Percentiles rank a stretch among this genome's conserved stretches.
phyloP scores from a whole-genome alignment of 2,113 vertebrate species.

The Burhinus oedicnemus region DNA sequence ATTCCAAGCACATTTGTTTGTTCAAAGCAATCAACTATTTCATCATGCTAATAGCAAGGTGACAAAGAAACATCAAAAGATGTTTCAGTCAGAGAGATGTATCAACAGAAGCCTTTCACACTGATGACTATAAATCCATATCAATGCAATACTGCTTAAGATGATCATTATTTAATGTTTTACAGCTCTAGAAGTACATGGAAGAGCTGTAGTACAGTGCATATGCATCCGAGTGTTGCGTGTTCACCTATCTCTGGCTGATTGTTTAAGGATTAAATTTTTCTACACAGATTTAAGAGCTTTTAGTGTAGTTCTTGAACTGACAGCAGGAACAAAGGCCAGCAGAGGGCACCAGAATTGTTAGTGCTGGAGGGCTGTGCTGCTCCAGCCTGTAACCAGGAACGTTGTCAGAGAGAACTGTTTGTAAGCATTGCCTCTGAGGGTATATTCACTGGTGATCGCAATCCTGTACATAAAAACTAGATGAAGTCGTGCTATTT shows the following conservation, averaged over 20 bases:
- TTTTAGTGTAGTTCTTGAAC: background rate
- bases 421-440: background rate
- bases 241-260: accelerated
- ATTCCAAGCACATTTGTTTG: background rate
- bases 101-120: background rate
- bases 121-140: accelerated
- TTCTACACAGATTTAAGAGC: background rate
- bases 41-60: background rate
- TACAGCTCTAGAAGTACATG: background rate
- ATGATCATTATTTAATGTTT: background rate
- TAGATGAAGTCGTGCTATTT: background rate
- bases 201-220: background rate
- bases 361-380: background rate
- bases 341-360: constrained; percentile 60
- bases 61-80: background rate
- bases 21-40: background rate
- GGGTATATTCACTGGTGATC: accelerated
- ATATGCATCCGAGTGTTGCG: accelerated
- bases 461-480: accelerated
- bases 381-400: background rate
- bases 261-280: background rate
- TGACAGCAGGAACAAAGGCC: background rate
- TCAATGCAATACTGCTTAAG: accelerated
- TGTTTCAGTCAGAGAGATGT: background rate
- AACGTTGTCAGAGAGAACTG: accelerated